Evolutionary conservation across 2,113 vertebrate genomes (phyloP).

Genomic region (Phalacrocorax pelagicus): DNA sequence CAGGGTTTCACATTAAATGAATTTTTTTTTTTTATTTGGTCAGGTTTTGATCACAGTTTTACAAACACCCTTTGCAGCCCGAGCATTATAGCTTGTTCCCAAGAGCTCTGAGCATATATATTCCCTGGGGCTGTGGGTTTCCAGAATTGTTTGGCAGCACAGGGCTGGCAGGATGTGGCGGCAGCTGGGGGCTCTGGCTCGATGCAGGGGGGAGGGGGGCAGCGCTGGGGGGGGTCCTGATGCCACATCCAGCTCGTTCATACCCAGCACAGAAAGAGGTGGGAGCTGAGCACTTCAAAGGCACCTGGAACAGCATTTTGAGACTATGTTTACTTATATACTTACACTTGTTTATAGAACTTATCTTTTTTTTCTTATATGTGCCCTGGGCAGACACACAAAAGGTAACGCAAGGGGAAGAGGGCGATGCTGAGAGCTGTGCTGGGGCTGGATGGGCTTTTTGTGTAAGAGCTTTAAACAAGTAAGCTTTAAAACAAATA

Average conservation of each 20-base stretch:
- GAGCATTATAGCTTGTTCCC: fast-evolving
- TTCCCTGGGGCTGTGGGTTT: background rate
- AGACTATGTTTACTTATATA: background rate
- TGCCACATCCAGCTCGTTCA: background rate
- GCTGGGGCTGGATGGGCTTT: background rate
- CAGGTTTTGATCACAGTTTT: fast-evolving
- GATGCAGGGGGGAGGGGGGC: fast-evolving
- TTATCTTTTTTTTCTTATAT: background rate
- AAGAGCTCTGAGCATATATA: fast-evolving
- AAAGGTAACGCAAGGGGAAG: background rate
- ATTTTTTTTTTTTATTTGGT: background rate
- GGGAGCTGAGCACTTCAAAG: background rate
- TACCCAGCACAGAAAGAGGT: fast-evolving
- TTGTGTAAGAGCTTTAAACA: no score
- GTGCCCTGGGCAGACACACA: background rate
- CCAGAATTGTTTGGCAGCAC: fast-evolving
- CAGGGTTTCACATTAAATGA: background rate
- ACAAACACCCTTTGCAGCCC: background rate
- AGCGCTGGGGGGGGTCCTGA: fast-evolving
- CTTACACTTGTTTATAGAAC: fast-evolving
- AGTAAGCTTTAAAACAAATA: background rate
- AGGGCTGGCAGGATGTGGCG: background rate
- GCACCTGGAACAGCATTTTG: background rate
- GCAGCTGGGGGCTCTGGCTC: background rate
- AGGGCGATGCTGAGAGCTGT: fast-evolving